Base-by-base conservation (phyloP, 1,140 invertebrate species). In the Drosophila elegans region DNA sequence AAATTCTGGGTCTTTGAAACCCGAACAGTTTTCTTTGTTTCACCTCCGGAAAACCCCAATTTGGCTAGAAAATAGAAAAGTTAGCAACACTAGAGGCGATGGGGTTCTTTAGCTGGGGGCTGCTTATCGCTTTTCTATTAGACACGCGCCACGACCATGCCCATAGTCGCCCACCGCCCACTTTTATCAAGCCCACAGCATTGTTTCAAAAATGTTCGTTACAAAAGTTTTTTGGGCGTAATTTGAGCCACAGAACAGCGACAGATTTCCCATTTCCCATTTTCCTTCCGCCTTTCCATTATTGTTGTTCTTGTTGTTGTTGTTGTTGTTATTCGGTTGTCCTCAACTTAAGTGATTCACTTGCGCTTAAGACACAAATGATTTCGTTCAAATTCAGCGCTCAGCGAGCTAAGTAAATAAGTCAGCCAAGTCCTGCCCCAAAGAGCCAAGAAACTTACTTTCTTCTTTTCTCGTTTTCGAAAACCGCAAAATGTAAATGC, bases 341-440 rank as follows among this genome's bases (percentile, higher is more conserved):
- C 39, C 52, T 42, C 66, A 72, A 64, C 80, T 80, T 85, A 86
- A 86, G 83, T 88, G 86, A 88, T 89, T 88, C 83, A 89, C 83
- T 88, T 89, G 72, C 78, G 76, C 83, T 88, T 83, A 88, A 80
- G 80, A 89, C 71, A 80, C 84, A 80, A 89, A 89, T 77, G 80
- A 83, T 83, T 77, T 83, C 57, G 66, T 71, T 88, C 39, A 77
- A 71, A 80, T 82, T 88, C 83, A 69, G 16, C 75, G 61, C 81
- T 85, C 79, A 88, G 36, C 74, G 71, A 83, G 80, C 80, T 88
- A 88, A 88, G 83, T 80, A 88, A 88, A 89, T 88, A 83, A 85
- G 78, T 80, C 74, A 49, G 53, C 16, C 59, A 49, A 78, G 86
- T 82, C 55, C 71, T 48, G 61, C 42, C 54, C 56, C 46, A 52